phyloP scores from a whole-genome alignment of 2,113 vertebrate species.

The Mesembrinibis cayennensis region DNA sequence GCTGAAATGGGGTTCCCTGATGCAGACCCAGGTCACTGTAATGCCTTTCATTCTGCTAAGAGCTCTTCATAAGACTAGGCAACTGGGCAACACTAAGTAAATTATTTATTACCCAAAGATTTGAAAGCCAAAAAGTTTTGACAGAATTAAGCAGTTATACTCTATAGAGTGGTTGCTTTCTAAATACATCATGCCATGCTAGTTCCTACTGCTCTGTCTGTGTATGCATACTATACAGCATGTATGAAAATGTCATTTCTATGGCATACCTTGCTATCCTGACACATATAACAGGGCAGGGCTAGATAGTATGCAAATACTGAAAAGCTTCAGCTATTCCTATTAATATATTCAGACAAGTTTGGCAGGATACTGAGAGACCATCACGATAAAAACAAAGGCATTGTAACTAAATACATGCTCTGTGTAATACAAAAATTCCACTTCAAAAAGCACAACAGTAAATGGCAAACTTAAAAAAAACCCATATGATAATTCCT shows the following conservation, averaged over 20 bases:
- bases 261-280: conserved; percentile 71
- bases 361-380: conserved; percentile 63
- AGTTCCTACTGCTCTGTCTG: neutral
- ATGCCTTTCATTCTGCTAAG: neutral
- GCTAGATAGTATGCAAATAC: conserved; percentile 64
- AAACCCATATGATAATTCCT: neutral
- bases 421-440: neutral
- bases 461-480: neutral
- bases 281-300: conserved; percentile 66
- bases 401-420: neutral
- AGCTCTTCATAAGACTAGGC: neutral
- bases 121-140: neutral
- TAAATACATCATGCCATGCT: neutral
- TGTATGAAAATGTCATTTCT: neutral
- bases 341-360: conserved; percentile 66
- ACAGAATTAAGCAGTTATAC: neutral
- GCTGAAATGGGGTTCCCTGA: neutral
- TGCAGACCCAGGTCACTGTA: neutral
- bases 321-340: conserved; percentile 62
- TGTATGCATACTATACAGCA: neutral
- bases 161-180: neutral
- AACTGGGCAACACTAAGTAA: neutral
- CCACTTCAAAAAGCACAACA: neutral
- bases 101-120: neutral
- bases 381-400: conserved; percentile 30